phyloP scores from a whole-genome alignment of 2,888 invertebrate genomes.

The Phyto melanocephala region DNA sequence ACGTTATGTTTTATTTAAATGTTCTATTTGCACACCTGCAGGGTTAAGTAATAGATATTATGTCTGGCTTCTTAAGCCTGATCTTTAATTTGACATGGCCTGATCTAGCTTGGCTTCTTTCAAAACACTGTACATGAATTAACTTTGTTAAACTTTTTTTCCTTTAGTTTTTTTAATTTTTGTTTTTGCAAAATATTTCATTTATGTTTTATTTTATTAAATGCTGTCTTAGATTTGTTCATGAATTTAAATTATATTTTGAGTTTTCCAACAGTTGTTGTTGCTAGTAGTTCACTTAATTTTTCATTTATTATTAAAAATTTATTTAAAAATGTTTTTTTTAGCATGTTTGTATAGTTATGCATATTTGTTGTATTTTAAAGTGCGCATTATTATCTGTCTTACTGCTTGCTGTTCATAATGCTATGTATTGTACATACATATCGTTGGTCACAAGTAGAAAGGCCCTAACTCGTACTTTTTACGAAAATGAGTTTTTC shows the following conservation, averaged over 20 bases:
- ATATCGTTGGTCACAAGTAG: no score
- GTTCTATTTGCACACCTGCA: constrained; percentile 56
- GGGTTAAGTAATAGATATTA: constrained; percentile 38
- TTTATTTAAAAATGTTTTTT: no score
- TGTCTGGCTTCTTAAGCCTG: constrained; percentile 29
- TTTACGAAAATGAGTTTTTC: no score
- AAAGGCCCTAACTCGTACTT: no score
- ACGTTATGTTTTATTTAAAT: constrained; percentile 47
- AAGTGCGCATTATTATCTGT: constrained; percentile 59
- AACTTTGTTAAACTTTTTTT: background rate
- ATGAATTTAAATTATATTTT: constrained; percentile 47
- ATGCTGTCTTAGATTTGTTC: constrained; percentile 11
- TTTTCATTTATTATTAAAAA: constrained; percentile 43
- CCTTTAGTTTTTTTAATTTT: background rate
- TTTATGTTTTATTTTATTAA: constrained; percentile 3
- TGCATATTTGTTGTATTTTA: no score
- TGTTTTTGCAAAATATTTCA: background rate
- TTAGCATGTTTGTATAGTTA: no score
- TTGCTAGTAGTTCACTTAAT: constrained; percentile 9
- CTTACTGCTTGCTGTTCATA: constrained; percentile 48
- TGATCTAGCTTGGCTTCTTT: background rate
- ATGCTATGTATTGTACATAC: constrained; percentile 57
- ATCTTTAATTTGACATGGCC: constrained; percentile 17
- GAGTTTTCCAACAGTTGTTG: background rate
- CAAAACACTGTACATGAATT: background rate